phyloP scores from a whole-genome alignment of 1,140 invertebrate genomes.

The Protaetia brevitarsis region DNA sequence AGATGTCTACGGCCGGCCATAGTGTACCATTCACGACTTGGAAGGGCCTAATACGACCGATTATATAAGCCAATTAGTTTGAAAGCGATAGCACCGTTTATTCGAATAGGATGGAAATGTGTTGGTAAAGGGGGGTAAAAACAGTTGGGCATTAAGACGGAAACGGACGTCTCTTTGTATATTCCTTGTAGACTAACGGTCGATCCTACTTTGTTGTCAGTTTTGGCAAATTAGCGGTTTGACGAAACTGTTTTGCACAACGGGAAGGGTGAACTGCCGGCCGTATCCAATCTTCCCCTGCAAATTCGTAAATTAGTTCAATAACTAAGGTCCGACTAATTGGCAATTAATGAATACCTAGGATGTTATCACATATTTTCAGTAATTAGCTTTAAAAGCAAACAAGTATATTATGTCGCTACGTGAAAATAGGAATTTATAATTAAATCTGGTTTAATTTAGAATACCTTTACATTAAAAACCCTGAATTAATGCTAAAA shows the following conservation, averaged over 20 bases:
- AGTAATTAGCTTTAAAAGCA: too few species aligned
- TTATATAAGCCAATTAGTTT: conserved; percentile 17
- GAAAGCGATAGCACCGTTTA: conserved; percentile 6
- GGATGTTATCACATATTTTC: conserved; percentile 1
- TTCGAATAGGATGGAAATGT: neutral
- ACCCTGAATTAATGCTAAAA: too few species aligned
- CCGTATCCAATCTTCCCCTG: neutral
- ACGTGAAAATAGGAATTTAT: too few species aligned
- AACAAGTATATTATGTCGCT: too few species aligned
- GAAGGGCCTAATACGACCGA: neutral
- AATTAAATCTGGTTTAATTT: too few species aligned
- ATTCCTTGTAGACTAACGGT: neutral
- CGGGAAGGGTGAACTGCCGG: neutral
- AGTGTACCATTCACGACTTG: neutral
- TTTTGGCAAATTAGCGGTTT: conserved; percentile 18
- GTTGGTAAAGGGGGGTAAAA: neutral
- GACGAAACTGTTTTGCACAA: conserved; percentile 2
- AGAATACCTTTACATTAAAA: too few species aligned
- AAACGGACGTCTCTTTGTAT: conserved; percentile 1
- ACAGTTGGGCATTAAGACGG: neutral
- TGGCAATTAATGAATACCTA: conserved; percentile 5
- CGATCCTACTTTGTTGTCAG: conserved; percentile 13
- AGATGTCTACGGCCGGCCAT: too few species aligned
- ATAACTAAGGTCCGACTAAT: conserved; percentile 5
- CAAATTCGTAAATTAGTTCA: neutral